These are phyloP conservation scores for Macrosiphum euphorbiae DNA, from an alignment of 2,888 invertebrate genomes.

Conservation along the genomic window DNA sequence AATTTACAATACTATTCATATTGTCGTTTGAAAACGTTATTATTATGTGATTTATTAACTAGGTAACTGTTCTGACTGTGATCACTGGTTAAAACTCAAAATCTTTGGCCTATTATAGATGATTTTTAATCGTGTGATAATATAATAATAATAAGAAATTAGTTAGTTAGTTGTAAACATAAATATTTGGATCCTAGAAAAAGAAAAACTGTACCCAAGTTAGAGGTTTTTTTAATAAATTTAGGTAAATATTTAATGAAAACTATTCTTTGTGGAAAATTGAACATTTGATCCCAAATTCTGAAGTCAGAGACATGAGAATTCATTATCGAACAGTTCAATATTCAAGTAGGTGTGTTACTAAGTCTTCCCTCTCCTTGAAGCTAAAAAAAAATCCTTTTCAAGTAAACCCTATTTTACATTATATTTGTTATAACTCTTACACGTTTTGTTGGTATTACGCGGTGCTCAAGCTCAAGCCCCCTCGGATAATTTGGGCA, in stretches of 20 bases:
- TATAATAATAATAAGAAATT: neutral
- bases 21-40: neutral
- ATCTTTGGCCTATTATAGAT: neutral
- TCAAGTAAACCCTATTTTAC: neutral
- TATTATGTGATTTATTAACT: neutral
- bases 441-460: neutral
- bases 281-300: neutral
- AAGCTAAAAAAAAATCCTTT: neutral
- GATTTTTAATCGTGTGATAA: neutral
- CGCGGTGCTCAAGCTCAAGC: neutral
- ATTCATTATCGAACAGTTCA: neutral
- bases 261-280: neutral
- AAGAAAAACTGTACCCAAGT: neutral
- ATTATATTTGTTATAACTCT: neutral
- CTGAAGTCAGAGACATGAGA: neutral
- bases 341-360: neutral
- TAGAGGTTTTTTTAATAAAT: neutral
- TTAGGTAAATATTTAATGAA: neutral
- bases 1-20: neutral
- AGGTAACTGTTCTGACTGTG: neutral
- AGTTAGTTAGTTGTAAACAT: neutral
- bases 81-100: neutral
- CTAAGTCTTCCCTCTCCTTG: neutral
- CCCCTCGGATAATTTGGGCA: neutral
- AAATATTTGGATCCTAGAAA: too few relatives aligned